A percentile compares a stretch with the other conserved stretches of the same genome.
Evolutionary conservation across 2,797 vertebrate species (phyloP).

Genomic region (Gymnothorax reevesii): DNA sequence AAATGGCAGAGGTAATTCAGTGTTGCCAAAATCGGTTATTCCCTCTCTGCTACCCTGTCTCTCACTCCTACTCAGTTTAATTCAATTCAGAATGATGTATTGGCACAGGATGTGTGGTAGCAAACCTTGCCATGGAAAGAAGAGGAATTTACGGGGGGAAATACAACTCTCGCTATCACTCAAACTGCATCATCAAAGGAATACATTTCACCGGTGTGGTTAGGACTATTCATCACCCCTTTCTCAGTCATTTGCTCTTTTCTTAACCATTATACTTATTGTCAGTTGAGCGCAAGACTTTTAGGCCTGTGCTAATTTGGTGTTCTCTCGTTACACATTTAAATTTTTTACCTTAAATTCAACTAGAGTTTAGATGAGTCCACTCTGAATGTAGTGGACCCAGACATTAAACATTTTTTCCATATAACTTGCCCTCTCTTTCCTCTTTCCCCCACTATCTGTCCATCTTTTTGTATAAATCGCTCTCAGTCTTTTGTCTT

Average conservation of each 20-base stretch:
- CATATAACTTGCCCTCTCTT: neutral
- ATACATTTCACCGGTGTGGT: neutral
- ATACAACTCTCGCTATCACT: neutral
- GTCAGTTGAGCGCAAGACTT: neutral
- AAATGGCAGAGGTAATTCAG: slow-evolving; percentile 4
- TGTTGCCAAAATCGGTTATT: neutral
- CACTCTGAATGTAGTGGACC: no score
- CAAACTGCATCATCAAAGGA: neutral
- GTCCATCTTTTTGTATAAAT: neutral
- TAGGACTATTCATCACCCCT: neutral
- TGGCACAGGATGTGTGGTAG: neutral
- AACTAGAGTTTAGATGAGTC: no score
- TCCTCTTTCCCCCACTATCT: neutral
- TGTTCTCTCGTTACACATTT: neutral
- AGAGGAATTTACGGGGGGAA: neutral
- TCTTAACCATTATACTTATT: neutral
- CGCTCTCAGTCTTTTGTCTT: neutral
- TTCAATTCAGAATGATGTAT: slow-evolving; percentile 2
- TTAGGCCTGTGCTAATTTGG: neutral
- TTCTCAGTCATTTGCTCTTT: neutral
- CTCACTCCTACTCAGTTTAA: slow-evolving; percentile 7
- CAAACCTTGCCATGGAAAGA: neutral
- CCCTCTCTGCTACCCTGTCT: neutral
- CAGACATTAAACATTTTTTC: neutral
- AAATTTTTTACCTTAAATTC: no score